Percentiles rank a stretch among this genome's conserved stretches.
Evolutionary conservation across 2,797 vertebrate genomes (phyloP).

Genomic region (Siniperca undulata): DNA sequence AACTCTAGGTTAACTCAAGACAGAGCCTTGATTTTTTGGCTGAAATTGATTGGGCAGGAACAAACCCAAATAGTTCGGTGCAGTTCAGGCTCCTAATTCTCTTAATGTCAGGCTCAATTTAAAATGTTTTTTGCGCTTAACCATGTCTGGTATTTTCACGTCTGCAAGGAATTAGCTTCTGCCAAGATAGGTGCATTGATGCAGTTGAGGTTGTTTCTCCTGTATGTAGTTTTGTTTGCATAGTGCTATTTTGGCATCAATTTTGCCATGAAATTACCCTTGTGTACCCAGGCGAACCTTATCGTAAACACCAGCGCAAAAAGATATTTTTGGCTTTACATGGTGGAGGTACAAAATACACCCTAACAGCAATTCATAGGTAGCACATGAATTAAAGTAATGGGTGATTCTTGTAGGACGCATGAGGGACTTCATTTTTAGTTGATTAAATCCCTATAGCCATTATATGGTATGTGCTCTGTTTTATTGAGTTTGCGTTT

Average conservation of each 20-base stretch:
- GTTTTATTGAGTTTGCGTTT: neutral
- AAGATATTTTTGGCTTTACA: neutral
- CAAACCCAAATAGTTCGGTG: neutral
- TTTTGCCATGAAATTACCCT: conserved; percentile 16
- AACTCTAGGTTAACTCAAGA: neutral
- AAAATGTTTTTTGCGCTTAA: neutral
- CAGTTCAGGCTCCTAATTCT: conserved; percentile 1
- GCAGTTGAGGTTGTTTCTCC: neutral
- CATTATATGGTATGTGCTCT: neutral
- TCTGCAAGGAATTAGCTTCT: neutral
- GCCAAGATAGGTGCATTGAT: neutral
- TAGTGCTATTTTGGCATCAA: neutral
- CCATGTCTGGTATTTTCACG: neutral
- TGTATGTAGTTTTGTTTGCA: conserved; percentile 1
- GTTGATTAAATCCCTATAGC: neutral
- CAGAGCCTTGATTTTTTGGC: neutral
- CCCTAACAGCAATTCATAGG: neutral
- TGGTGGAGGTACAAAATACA: neutral
- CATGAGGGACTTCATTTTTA: neutral
- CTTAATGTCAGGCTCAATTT: neutral
- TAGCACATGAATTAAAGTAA: neutral
- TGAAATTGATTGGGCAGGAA: conserved; percentile 6
- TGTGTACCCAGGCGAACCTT: neutral
- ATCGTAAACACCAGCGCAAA: neutral
- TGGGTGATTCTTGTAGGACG: neutral